Evolutionary conservation across 2,113 vertebrate species (phyloP), one percentile per base, ranked within the genome.

Genomic region (Centropus unirufus): DNA sequence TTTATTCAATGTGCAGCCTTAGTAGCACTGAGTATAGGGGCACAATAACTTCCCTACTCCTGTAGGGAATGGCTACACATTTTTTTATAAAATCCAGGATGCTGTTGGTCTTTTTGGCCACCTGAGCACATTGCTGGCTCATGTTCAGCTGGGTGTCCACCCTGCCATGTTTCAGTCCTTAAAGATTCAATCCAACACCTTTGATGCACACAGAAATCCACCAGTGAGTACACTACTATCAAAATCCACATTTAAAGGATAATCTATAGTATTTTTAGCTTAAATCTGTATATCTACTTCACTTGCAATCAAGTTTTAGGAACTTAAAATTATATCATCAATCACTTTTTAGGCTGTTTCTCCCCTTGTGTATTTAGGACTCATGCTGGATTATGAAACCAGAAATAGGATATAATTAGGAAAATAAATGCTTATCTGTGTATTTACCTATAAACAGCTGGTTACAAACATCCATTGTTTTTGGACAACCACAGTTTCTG

Each of bases 251-350:
- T 68, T 83, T 83, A 47, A 49, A 44, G 44, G 12, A 39, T 40
- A 49, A 52, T 3, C 13, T 47, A 39, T 44, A 54, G 52, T 3
- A 12, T 42, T 81, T 93, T 76, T 63, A 9, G 24, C 40, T 84
- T 26, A 44, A 47, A 68, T 59, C 44, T n/a, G 36, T 57, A n/a
- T 13, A n/a, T 15, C 20, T 70, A 19, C 15, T 70, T 39, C 26
- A 59, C 61, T 84, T 61, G 5, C 6, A n/a, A 3, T 1, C 16
- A 75, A 29, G 13, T 27, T 89, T 83, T n/a, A 82, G 47, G 69
- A 72, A 47, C 0, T 46, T 54, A 1, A 62, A 82, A 59, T 32
- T 0, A 51, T 5, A 6, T 39, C 17, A 78, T 22, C 17, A 36
- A 39, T 52, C 12, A 36, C 11, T 4, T 82, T 61, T 55, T 39